Conservation (phyloP, 2,113 vertebrate species). For the Casuarius casuarius region DNA sequence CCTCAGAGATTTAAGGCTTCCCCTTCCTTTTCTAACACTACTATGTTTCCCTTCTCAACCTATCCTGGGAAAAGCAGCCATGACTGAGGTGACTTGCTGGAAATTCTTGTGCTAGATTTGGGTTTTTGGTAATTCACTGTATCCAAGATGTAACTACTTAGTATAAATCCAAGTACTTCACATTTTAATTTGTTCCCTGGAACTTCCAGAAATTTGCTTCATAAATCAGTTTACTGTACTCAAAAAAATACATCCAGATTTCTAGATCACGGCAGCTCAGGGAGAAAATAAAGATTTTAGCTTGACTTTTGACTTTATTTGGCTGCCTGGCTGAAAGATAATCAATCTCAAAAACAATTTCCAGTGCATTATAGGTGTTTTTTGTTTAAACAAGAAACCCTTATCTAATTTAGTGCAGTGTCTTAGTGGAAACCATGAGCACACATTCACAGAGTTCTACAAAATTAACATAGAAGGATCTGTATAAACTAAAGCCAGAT, state of each 20-base stretch:
- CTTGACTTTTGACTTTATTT: neutral
- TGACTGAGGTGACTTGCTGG: neutral
- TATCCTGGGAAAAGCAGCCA: neutral
- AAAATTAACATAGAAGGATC: neutral
- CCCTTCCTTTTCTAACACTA: neutral
- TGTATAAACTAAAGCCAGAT: neutral
- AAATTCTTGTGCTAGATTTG: neutral
- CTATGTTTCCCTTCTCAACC: neutral
- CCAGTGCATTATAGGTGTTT: neutral
- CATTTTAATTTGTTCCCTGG: neutral
- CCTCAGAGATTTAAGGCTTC: neutral
- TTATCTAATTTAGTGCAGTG: neutral
- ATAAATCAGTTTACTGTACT: neutral
- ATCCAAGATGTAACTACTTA: neutral
- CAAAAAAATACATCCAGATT: neutral
- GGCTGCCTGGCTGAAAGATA: neutral
- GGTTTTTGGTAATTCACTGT: neutral
- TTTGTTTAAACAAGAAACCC: neutral
- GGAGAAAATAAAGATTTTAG: neutral
- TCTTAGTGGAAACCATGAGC: neutral
- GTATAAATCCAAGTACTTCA: neutral
- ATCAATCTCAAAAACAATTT: neutral
- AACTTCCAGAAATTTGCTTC: neutral
- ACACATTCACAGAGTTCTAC: rapidly evolving
- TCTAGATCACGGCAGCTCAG: neutral